Percentiles rank a stretch among this genome's conserved stretches.
phyloP scores from a whole-genome alignment of 2,888 invertebrate genomes.

The Melanargia galathea region DNA sequence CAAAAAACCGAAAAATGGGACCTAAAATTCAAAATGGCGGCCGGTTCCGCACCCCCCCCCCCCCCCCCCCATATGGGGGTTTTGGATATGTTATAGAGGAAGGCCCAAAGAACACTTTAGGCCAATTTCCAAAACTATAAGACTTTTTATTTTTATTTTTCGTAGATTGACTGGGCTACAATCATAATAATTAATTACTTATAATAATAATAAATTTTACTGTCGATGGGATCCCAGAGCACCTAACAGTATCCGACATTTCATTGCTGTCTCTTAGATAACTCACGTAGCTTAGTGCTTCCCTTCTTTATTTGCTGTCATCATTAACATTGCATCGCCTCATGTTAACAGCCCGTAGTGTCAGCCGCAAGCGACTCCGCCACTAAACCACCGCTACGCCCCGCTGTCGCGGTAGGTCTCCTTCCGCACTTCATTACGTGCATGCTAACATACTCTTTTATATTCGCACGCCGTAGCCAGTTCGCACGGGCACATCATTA shows the following conservation, averaged over 20 bases:
- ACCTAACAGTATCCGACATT: constrained; percentile 9
- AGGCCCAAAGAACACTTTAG: too few relatives aligned
- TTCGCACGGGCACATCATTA: neutral
- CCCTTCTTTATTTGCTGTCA: constrained; percentile 68
- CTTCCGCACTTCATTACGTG: constrained; percentile 66
- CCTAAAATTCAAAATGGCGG: too few relatives aligned
- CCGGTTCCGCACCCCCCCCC: too few relatives aligned
- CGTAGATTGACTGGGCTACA: too few relatives aligned
- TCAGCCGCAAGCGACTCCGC: constrained; percentile 79
- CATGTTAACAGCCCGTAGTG: constrained; percentile 83
- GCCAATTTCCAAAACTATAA: too few relatives aligned
- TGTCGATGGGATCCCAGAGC: constrained; percentile 29
- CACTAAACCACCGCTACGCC: constrained; percentile 84
- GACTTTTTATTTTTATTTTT: too few relatives aligned
- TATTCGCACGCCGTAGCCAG: constrained; percentile 18
- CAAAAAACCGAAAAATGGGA: too few relatives aligned
- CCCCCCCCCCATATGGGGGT: too few relatives aligned
- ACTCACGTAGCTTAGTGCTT: constrained; percentile 55
- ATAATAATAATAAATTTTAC: constrained; percentile 1
- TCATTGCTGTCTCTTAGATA: constrained; percentile 28
- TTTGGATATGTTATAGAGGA: too few relatives aligned
- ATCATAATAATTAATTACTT: neutral
- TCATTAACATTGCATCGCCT: constrained; percentile 81
- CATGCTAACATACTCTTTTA: constrained; percentile 51
- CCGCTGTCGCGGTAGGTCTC: constrained; percentile 84